Evolutionary conservation across 1,140 invertebrate species (phyloP).

Genomic region (Lepidostoma basale): DNA sequence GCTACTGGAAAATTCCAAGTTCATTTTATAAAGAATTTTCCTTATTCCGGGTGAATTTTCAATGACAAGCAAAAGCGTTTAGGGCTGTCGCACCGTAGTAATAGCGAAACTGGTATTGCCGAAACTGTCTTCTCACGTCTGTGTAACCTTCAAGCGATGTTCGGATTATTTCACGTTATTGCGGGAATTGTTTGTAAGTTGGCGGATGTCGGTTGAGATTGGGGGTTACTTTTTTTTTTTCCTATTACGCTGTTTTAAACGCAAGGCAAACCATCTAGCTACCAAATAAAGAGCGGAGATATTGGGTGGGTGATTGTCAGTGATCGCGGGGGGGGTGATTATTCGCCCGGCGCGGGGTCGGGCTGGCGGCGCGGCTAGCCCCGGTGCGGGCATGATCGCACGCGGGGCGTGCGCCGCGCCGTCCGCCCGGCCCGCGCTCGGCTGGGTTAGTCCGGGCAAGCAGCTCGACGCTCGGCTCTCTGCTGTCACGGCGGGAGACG

Average conservation of each 20-base stretch:
- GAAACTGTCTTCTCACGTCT: not conserved
- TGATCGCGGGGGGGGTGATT: not conserved
- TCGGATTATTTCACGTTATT: constrained; percentile 19
- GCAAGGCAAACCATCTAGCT: constrained; percentile 21
- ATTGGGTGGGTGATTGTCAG: not conserved
- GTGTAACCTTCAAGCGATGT: constrained; percentile 10
- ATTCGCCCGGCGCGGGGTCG: not conserved
- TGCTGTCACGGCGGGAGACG: constrained; percentile 33
- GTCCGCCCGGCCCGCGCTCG: not conserved
- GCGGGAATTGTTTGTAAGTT: constrained; percentile 3
- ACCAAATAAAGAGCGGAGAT: constrained; percentile 7
- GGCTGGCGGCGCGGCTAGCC: not conserved
- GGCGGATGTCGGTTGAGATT: not conserved
- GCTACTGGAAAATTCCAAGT: constrained; percentile 14
- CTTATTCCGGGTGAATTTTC: not conserved
- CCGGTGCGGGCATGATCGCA: constrained; percentile 40
- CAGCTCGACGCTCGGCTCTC: not conserved
- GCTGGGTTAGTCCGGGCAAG: not conserved
- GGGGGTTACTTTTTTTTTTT: not conserved
- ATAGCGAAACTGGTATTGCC: not conserved
- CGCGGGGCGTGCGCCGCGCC: not conserved
- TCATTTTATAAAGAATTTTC: not conserved
- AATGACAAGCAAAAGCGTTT: constrained; percentile 18
- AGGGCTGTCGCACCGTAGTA: constrained; percentile 1
- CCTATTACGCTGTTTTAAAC: not conserved